Conservation (phyloP, 2,113 vertebrate species). For the Takifugu bimaculatus region DNA sequence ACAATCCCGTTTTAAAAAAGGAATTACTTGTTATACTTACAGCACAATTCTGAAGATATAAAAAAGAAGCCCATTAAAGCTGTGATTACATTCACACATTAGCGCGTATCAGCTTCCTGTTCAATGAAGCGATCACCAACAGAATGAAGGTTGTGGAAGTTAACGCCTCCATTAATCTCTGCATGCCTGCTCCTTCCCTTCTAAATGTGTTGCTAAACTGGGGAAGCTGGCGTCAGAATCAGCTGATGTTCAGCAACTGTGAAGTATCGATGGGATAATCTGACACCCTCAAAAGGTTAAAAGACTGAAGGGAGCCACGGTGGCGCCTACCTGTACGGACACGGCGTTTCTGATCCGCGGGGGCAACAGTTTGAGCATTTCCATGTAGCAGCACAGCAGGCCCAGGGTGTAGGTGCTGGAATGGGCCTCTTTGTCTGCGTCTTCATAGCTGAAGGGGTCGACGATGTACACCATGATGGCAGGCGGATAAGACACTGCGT, state of each 20-base stretch:
- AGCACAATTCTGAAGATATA: too few species aligned
- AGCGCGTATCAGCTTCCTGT: too few species aligned
- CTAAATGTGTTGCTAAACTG: too few species aligned
- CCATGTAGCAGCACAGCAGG: slow-evolving; percentile 93
- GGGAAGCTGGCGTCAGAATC: too few species aligned
- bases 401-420: slow-evolving; percentile 89
- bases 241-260: too few species aligned
- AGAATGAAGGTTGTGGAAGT: neutral
- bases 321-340: slow-evolving; percentile 85
- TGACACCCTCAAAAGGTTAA: too few species aligned
- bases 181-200: slow-evolving; percentile 45
- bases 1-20: too few species aligned
- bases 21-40: too few species aligned
- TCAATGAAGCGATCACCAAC: neutral
- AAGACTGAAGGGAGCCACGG: too few species aligned
- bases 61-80: too few species aligned
- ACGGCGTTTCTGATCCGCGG: slow-evolving; percentile 87
- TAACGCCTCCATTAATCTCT: slow-evolving; percentile 26
- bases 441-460: slow-evolving; percentile 93
- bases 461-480: slow-evolving; percentile 96
- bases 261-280: too few species aligned
- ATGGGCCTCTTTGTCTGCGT: slow-evolving; percentile 80
- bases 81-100: too few species aligned
- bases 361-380: slow-evolving; percentile 94
- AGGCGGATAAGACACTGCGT: slow-evolving; percentile 90